A percentile compares a stretch with the other conserved stretches of the same genome.
Conservation (phyloP, 2,888 invertebrate genomes). For the Azorinus chamasolen region DNA sequence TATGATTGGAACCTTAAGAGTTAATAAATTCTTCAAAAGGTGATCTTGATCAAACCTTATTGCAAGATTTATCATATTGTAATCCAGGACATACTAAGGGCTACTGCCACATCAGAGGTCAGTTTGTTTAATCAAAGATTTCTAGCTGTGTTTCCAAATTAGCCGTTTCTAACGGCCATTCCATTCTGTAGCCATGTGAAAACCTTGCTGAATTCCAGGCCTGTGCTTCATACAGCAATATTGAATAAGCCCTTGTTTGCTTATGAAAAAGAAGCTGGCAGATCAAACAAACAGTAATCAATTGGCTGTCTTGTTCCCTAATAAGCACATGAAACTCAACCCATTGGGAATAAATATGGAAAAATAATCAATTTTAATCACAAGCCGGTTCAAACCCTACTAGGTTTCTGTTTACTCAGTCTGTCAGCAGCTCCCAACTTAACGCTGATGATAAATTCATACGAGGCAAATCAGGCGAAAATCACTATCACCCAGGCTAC, state of each 20-base stretch:
- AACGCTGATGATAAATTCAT: constrained; percentile 63
- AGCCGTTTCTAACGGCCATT: background rate
- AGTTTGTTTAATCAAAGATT: background rate
- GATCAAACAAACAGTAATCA: constrained; percentile 72
- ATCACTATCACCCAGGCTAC: constrained; percentile 51
- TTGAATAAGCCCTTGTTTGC: constrained; percentile 79
- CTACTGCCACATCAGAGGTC: too few species aligned
- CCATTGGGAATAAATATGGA: constrained; percentile 69
- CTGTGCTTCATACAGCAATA: constrained; percentile 38
- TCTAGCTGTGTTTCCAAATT: background rate
- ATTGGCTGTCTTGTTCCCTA: constrained; percentile 71
- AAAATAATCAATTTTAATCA: constrained; percentile 81
- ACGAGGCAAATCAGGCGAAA: constrained; percentile 55
- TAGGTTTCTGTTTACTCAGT: constrained; percentile 76
- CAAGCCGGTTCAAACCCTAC: constrained; percentile 74
- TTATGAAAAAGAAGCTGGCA: constrained; percentile 65
- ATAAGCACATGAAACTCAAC: constrained; percentile 70
- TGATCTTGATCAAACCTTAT: too few species aligned
- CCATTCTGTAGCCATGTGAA: background rate
- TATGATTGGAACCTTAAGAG: too few species aligned
- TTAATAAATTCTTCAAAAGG: too few species aligned
- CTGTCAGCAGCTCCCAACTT: constrained; percentile 46
- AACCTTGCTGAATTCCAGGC: too few species aligned
- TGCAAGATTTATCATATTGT: too few species aligned
- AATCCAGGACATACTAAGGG: too few species aligned